Conservation (phyloP, 2,797 vertebrate species). For the Poeciliopsis gracilis region DNA sequence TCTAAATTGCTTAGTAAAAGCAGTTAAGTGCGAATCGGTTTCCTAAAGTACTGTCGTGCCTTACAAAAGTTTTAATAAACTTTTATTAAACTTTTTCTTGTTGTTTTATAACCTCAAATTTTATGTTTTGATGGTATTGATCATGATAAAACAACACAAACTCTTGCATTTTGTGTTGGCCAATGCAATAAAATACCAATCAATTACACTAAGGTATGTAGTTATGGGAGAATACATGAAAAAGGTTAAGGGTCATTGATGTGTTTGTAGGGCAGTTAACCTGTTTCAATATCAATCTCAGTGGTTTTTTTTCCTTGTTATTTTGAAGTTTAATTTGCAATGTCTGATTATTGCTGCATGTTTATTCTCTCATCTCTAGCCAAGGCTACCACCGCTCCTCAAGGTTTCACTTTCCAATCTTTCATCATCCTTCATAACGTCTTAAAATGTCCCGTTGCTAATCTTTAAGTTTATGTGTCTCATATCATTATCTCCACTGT, state of each 20-base stretch:
- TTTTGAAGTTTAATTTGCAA: not conserved
- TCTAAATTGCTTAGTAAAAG: conserved; percentile 6
- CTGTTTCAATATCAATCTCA: not conserved
- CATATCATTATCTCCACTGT: not conserved
- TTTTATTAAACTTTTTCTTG: not conserved
- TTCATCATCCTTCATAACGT: conserved; percentile 17
- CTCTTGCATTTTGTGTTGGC: not conserved
- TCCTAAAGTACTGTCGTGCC: no score
- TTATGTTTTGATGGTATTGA: not conserved
- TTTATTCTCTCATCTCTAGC: conserved; percentile 63
- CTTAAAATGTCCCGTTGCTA: conserved; percentile 10
- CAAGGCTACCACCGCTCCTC: conserved; percentile 56
- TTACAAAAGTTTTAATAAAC: not conserved
- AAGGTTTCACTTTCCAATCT: conserved; percentile 74
- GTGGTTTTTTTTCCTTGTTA: not conserved
- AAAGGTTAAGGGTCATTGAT: not conserved
- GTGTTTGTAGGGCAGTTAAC: not conserved
- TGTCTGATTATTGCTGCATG: conserved; percentile 28
- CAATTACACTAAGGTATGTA: not conserved
- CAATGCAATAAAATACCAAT: not conserved
- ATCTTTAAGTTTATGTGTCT: conserved; percentile 14
- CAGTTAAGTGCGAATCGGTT: conserved; percentile 23
- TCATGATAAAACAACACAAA: not conserved
- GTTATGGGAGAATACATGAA: not conserved
- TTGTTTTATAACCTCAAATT: not conserved